Evolutionary conservation across 2,113 vertebrate species (phyloP), one percentile per base, ranked within the genome.

Genomic region (Anseranas semipalmata): DNA sequence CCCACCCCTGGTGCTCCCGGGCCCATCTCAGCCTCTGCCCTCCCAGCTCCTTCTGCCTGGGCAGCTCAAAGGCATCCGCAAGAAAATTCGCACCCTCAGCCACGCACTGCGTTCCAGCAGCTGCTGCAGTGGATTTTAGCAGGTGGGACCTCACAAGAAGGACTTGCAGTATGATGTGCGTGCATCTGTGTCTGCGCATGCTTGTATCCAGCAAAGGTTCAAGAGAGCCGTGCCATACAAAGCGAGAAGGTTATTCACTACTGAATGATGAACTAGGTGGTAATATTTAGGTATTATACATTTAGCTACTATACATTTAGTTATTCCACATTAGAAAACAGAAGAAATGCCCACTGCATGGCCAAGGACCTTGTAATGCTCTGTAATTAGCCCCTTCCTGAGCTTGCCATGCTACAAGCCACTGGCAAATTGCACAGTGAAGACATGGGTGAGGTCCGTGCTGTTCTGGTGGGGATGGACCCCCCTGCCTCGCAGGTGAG

Each of bases 161-260:
- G 15, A 43, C 60, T 3, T 46, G 41, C 22, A 65, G 16, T 20
- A 2, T 5, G 27, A 8, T 0, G 1, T 52, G 18, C 18, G 3
- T 21, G 30, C 39, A 12, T 0, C 0, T 15, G 58, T 53, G 53
- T 20, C 30, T 53, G 33, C 6, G 21, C 3, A 0, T 15, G 59
- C 28, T 45, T 33, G 45, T n/a, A 6, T 15, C 11, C 39, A 3
- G 7, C 71, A 15, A 55, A 65, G 41, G 39, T 37, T 20, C 62
- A 20, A n/a, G 48, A 46, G 45, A 60, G 30, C 68, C 48, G 65
- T 4, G 5, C 55, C 50, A 52, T 1, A 1, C 33, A 25, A 25
- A 73, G 73, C 39, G 66, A 43, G 65, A 30, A 50, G 43, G 39
- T 52, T 5, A 0, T 43, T 77, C 55, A 2, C 14, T 52, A 5